Conservation (phyloP, 2,113 vertebrate genomes). For the Ochotona curzoniae region DNA sequence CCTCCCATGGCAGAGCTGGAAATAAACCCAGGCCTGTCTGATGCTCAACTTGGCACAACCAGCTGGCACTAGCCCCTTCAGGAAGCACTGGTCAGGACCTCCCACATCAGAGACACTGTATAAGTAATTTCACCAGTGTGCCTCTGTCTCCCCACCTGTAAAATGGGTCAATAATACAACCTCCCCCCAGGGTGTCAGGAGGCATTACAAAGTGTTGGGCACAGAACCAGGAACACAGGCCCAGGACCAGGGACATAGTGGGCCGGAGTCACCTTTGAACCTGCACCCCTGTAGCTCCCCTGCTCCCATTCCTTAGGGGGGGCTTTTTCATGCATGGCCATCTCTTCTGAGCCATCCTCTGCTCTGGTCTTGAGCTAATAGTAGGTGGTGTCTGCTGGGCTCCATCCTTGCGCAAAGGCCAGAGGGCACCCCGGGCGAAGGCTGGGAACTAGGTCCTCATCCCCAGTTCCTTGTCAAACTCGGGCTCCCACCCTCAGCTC, state of each 20-base stretch:
- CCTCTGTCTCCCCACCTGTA: conserved; percentile 25
- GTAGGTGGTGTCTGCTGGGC: fast-evolving
- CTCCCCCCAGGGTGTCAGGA: not conserved
- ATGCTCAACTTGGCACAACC: not conserved
- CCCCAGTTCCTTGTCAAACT: not conserved
- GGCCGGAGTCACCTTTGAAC: not conserved
- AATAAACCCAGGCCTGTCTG: not conserved
- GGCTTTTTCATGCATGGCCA: not conserved
- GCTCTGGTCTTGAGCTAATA: not conserved
- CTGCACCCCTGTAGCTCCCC: not conserved
- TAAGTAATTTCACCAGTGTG: not conserved
- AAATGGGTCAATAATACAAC: not conserved
- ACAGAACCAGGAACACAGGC: too few relatives aligned
- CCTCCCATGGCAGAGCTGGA: not conserved
- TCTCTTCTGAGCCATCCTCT: not conserved
- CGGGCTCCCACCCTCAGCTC: not conserved
- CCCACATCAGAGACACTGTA: not conserved
- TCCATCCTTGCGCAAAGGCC: fast-evolving
- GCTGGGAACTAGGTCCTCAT: not conserved
- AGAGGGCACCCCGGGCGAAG: not conserved
- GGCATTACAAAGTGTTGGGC: not conserved
- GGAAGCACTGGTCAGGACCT: not conserved
- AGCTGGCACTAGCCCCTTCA: fast-evolving
- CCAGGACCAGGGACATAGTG: not conserved
- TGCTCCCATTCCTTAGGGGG: not conserved